A percentile compares a stretch with the other conserved stretches of the same genome.
These are phyloP conservation scores for Xylota segnis DNA, from an alignment of 2,888 invertebrate genomes.

Conservation along the genomic window DNA sequence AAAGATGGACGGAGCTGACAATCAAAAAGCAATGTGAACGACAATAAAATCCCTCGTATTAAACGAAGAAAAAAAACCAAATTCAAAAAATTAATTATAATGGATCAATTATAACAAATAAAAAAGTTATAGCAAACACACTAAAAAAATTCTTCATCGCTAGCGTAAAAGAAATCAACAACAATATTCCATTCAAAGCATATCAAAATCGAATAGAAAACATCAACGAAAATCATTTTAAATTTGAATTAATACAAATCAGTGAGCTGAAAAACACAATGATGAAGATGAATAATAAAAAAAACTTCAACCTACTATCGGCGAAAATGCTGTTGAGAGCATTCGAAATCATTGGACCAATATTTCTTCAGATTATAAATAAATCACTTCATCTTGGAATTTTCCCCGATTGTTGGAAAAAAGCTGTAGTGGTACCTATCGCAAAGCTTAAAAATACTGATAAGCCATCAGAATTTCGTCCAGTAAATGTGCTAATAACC, in stretches of 20 bases:
- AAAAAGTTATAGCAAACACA: neutral
- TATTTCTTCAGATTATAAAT: neutral
- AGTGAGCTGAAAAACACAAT: neutral
- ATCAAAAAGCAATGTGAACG: slow-evolving; percentile 16
- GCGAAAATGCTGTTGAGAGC: neutral
- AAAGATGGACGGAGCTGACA: no score
- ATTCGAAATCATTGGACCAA: neutral
- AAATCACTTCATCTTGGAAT: neutral
- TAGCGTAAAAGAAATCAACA: neutral
- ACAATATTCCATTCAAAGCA: neutral
- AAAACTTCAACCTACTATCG: neutral
- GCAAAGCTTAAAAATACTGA: neutral
- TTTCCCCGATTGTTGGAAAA: neutral
- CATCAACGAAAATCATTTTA: neutral
- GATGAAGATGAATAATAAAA: neutral
- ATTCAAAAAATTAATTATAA: slow-evolving; percentile 8
- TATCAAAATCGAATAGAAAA: neutral
- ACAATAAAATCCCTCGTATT: slow-evolving; percentile 16
- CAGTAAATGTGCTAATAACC: slow-evolving; percentile 1
- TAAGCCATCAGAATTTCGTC: neutral
- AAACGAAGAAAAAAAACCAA: neutral
- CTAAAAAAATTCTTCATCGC: neutral
- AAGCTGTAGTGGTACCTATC: neutral
- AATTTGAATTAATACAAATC: neutral
- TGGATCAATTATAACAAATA: neutral